Conservation (phyloP, 2,797 vertebrate species). For the Malurus splendens region DNA sequence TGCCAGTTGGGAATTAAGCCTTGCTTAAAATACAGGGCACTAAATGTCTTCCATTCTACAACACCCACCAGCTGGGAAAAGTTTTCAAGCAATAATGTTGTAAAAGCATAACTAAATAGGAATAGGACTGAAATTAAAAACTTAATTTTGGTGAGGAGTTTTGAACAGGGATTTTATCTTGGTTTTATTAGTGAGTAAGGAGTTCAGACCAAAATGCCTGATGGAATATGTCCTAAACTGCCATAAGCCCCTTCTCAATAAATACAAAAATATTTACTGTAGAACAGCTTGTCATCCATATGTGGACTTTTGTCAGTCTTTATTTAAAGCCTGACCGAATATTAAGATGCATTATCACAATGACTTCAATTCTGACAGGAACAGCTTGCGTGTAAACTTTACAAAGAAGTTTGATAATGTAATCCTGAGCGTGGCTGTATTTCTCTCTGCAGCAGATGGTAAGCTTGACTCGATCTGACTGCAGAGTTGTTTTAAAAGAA, state of each 20-base stretch:
- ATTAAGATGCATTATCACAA: slow-evolving; percentile 76
- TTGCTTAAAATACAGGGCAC: not conserved
- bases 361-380: slow-evolving; percentile 73
- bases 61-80: not conserved
- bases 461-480: slow-evolving; percentile 65
- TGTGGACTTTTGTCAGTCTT: slow-evolving; percentile 81
- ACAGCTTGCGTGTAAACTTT: slow-evolving; percentile 75
- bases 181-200: not conserved
- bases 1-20: not conserved
- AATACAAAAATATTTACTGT: slow-evolving; percentile 78
- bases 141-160: not conserved
- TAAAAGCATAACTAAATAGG: not conserved
- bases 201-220: slow-evolving; percentile 47
- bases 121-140: not conserved
- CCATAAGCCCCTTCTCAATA: slow-evolving; percentile 68
- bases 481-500: slow-evolving; percentile 59
- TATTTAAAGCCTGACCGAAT: slow-evolving; percentile 76
- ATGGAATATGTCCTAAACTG: slow-evolving; percentile 50
- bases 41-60: not conserved
- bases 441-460: slow-evolving; percentile 75
- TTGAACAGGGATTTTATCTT: not conserved
- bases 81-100: not conserved
- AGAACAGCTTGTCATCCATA: slow-evolving; percentile 78
- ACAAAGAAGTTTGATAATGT: slow-evolving; percentile 63
- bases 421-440: slow-evolving; percentile 61